A percentile compares a stretch with the other conserved stretches of the same genome.
These are phyloP conservation scores for Montipora cactus DNA, from an alignment of 64 coral and sea anemone species.

Conservation along the genomic window DNA sequence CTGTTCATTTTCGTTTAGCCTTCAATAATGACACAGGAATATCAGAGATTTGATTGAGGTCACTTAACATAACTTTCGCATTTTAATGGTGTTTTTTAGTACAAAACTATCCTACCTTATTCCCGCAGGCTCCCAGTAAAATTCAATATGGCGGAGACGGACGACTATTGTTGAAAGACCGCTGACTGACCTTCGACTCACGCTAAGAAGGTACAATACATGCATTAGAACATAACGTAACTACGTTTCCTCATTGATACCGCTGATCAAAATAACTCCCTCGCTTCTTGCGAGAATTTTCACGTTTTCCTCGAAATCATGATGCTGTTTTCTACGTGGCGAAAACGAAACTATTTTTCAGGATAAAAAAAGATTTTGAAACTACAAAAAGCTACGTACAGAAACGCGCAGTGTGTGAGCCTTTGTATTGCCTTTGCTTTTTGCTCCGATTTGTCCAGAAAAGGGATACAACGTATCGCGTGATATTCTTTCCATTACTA, in stretches of 20 bases:
- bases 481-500: no score
- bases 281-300: neutral
- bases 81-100: neutral
- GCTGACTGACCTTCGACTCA: neutral
- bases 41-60: neutral
- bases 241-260: neutral
- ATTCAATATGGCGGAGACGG: conserved; percentile 17
- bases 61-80: neutral
- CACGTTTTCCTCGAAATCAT: neutral
- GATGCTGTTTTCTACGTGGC: neutral
- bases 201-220: neutral
- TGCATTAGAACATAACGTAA: neutral
- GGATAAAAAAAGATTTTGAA: neutral
- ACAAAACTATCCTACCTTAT: neutral
- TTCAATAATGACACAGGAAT: neutral
- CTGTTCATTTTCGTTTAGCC: conserved; percentile 52
- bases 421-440: no score
- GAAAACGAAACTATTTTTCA: neutral
- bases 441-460: no score
- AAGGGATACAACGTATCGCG: no score
- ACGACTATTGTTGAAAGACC: neutral
- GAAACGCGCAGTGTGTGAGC: no score
- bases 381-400: no score
- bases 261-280: neutral
- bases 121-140: neutral